Percentiles rank a stretch among this genome's conserved stretches.
Conservation (phyloP, 2,797 vertebrate species). For the Gobio occitaniae region DNA sequence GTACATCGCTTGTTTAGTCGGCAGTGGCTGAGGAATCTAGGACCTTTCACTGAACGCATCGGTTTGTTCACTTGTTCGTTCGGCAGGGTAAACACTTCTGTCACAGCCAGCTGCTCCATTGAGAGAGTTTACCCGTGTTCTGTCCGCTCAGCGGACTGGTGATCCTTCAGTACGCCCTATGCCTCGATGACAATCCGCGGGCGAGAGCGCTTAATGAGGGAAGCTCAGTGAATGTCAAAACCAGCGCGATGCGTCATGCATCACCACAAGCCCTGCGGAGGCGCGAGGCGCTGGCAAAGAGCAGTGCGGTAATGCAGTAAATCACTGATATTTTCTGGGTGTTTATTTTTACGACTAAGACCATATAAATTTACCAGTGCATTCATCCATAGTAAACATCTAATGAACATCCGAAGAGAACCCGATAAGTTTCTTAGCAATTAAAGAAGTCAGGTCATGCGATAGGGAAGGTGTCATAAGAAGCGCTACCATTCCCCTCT, state of each 20-base stretch:
- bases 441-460: background rate
- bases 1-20: background rate
- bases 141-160: constrained; percentile 25
- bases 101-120: constrained; percentile 17
- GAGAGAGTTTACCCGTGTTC: background rate
- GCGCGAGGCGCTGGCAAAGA: background rate
- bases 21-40: background rate
- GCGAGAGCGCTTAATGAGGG: constrained; percentile 54
- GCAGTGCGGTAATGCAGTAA: constrained; percentile 24
- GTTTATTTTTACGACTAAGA: background rate
- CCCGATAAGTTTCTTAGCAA: background rate
- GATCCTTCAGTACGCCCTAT: constrained; percentile 14
- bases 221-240: constrained; percentile 56
- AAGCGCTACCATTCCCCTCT: background rate
- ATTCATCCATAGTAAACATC: background rate
- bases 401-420: background rate
- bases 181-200: constrained; percentile 40
- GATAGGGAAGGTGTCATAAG: background rate
- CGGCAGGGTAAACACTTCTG: background rate
- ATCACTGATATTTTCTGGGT: constrained; percentile 8
- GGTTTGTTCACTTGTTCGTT: background rate
- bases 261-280: constrained; percentile 51
- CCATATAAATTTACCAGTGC: background rate
- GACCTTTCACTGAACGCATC: background rate
- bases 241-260: constrained; percentile 56